Conservation (phyloP, 2,888 invertebrate species). For the Chirona hameri region DNA sequence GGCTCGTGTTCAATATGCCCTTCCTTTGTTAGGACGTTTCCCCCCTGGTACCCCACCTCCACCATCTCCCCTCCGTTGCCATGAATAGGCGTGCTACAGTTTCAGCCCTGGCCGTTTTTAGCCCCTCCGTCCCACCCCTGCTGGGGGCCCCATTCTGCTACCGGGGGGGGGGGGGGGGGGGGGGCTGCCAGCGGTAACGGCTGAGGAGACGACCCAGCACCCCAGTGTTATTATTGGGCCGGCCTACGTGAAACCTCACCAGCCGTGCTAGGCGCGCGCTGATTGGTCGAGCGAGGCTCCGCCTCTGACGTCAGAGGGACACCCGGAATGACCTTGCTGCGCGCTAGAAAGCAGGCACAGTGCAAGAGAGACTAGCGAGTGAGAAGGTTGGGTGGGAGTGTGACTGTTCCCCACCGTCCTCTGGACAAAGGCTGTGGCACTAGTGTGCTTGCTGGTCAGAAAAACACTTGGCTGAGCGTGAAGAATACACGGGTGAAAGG, state of each 20-base stretch:
- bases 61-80: too few species aligned
- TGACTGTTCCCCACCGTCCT: not conserved
- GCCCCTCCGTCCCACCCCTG: too few species aligned
- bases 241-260: slow-evolving; percentile 28
- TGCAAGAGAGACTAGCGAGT: slow-evolving; percentile 7
- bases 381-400: not conserved
- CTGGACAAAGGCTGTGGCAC: slow-evolving; percentile 4
- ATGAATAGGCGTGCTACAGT: not conserved
- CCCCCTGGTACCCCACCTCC: too few species aligned
- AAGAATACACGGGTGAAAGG: not conserved
- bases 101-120: not conserved
- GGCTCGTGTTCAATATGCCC: too few species aligned
- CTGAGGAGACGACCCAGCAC: slow-evolving; percentile 24
- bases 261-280: not conserved
- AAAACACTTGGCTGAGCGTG: not conserved
- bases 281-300: not conserved
- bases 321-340: slow-evolving; percentile 3
- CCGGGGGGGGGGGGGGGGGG: not conserved
- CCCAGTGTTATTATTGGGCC: slow-evolving; percentile 25
- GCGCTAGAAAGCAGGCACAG: not conserved
- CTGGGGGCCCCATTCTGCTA: not conserved
- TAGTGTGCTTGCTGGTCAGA: not conserved
- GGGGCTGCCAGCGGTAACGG: not conserved
- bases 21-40: too few species aligned
- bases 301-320: slow-evolving; percentile 4